These are phyloP conservation scores for Mesocricetus auratus DNA, from an alignment of 2,113 vertebrate genomes.

Conservation along the genomic window DNA sequence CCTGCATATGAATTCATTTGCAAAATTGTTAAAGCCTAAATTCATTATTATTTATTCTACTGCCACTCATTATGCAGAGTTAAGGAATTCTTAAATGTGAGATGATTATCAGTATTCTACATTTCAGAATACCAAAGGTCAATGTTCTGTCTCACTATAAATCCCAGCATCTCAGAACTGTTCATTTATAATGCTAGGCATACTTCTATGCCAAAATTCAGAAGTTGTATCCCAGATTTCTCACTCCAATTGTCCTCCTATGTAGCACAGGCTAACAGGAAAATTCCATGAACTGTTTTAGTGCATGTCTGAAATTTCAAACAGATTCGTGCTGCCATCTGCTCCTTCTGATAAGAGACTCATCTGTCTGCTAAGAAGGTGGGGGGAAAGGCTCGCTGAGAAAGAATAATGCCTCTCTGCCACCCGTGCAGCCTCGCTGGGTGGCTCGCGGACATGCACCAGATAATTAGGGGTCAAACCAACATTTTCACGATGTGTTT, in stretches of 20 bases:
- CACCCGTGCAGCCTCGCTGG: conserved; percentile 75
- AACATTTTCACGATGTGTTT: conserved; percentile 81
- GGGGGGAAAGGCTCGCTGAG: conserved; percentile 73
- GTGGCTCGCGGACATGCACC: conserved; percentile 80
- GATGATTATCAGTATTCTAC: conserved; percentile 2
- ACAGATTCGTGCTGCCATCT: conserved; percentile 86
- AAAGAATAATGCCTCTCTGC: conserved; percentile 82
- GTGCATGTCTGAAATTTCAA: conserved; percentile 85
- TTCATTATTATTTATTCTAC: conserved; percentile 6
- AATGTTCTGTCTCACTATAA: conserved; percentile 27
- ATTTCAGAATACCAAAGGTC: conserved; percentile 35
- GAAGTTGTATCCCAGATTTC: conserved; percentile 69
- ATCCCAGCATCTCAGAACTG: neutral
- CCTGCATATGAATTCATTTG: conserved; percentile 18
- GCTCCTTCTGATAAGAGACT: conserved; percentile 89
- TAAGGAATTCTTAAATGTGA: conserved; percentile 58
- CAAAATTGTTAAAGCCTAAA: neutral
- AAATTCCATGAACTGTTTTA: conserved; percentile 81
- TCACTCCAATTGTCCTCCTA: conserved; percentile 80
- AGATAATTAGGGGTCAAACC: conserved; percentile 85
- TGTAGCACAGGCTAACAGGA: conserved; percentile 81
- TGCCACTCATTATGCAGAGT: neutral
- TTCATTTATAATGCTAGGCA: conserved; percentile 71
- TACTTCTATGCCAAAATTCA: conserved; percentile 73
- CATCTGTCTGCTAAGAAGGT: conserved; percentile 86